Conservation (phyloP, 2,797 vertebrate genomes). For the Sebastolobus altivelis region DNA sequence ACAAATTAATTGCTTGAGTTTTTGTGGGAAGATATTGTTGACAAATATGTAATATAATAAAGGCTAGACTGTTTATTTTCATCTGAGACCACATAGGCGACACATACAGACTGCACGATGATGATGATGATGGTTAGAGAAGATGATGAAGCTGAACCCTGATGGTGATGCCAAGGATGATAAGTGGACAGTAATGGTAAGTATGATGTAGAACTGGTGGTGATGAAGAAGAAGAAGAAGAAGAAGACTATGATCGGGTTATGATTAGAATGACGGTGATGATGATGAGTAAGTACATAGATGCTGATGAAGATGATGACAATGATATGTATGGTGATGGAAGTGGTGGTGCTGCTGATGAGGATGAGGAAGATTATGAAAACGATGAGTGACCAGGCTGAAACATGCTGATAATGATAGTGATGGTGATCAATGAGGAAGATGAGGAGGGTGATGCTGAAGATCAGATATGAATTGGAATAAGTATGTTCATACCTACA, state of each 20-base stretch:
- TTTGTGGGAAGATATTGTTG: not conserved
- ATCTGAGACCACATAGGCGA: not conserved
- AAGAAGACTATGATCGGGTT: not conserved
- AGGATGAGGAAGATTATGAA: slow-evolving; percentile 1
- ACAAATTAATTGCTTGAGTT: slow-evolving; percentile 83
- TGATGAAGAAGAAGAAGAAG: not conserved
- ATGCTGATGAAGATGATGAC: slow-evolving; percentile 26
- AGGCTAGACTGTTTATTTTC: not conserved
- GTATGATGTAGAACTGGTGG: not conserved
- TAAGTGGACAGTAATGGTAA: slow-evolving; percentile 12
- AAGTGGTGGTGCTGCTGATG: not conserved
- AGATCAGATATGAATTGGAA: not conserved
- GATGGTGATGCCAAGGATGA: not conserved
- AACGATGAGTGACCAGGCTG: not conserved
- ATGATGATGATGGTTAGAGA: slow-evolving; percentile 3
- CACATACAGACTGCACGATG: slow-evolving; percentile 7
- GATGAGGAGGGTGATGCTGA: not conserved
- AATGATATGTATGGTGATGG: slow-evolving; percentile 17
- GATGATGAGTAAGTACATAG: slow-evolving; percentile 11
- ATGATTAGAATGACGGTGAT: not conserved
- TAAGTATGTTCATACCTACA: not conserved
- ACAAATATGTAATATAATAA: slow-evolving; percentile 2
- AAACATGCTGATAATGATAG: not conserved
- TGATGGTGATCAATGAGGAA: not conserved
- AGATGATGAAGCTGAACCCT: not conserved